Evolutionary conservation across 2,113 vertebrate species (phyloP), one percentile per base, ranked within the genome.

Genomic region (Capreolus pygargus): DNA sequence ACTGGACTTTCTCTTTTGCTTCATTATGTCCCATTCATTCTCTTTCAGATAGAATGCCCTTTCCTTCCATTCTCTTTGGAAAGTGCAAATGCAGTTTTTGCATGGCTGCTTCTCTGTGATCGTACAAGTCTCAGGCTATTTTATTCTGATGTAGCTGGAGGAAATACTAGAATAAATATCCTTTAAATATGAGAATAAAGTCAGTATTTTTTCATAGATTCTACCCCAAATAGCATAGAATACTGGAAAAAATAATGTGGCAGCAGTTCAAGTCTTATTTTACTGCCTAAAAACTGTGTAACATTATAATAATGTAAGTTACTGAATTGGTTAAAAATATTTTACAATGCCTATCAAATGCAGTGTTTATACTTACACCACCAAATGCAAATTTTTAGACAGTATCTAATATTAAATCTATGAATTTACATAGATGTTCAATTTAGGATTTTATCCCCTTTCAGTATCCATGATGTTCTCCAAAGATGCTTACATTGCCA

Each of bases 21-120:
- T 95, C 74, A 90, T 95, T 91, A 89, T 78, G 52, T 55, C 27
- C 81, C 82, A 93, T 93, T n/a, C 15, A 67, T 96, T 94, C 33
- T 94, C 30, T 55, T 30, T 91, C 58, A 89, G 17, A 91, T 70
- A 43, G 57, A 93, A 96, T 96, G 52, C 23, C 55, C 61, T 89
- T 92, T 82, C 13, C n/a, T 96, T 36, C 23, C 19, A 27, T 89
- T 87, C n/a, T 95, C n/a, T 94, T 89, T 85, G 39, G n/a, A 88
- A 90, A 85, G 19, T 45, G 79, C 36, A 94, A 91, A 85, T 81
- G 25, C 10, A 86, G 30, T 60, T 85, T 87, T 87, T 97, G 12
- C 52, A 45, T 82, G 54, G 10, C 11, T 78, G 23, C 50, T 8
- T 85, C 36, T 19, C 64, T 60, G 58, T 82, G 85, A 90, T 58